Percentiles rank a stretch among this genome's conserved stretches.
phyloP scores from a whole-genome alignment of 2,797 vertebrate species.

The Schizopygopsis malacanthus region DNA sequence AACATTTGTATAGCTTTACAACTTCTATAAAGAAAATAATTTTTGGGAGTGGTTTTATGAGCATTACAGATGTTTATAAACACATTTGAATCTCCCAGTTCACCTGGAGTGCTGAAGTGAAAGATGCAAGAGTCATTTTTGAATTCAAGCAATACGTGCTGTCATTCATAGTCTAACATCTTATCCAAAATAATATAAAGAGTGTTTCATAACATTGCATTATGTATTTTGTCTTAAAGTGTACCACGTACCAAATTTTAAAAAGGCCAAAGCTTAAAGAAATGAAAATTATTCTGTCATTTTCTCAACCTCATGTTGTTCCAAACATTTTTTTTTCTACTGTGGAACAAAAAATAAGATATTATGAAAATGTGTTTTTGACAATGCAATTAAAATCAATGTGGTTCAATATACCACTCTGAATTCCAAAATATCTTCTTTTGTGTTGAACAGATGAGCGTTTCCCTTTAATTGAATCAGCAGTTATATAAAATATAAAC shows the following conservation, averaged over 20 bases:
- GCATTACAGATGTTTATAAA: slow-evolving; percentile 4
- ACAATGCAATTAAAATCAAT: no score
- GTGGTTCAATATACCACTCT: no score
- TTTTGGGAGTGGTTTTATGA: slow-evolving; percentile 6
- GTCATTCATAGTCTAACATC: neutral
- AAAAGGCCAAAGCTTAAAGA: neutral
- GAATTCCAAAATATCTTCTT: neutral
- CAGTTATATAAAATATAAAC: neutral
- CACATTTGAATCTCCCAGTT: slow-evolving; percentile 1
- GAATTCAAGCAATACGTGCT: neutral
- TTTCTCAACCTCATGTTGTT: neutral
- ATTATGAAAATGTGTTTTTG: no score
- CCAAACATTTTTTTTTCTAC: neutral
- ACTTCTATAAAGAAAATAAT: slow-evolving; percentile 3
- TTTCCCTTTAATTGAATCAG: neutral
- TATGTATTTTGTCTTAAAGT: neutral
- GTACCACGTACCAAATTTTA: neutral
- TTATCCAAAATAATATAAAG: neutral
- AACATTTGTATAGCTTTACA: neutral
- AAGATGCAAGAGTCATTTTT: neutral
- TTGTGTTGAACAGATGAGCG: neutral
- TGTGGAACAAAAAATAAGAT: neutral
- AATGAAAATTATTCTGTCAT: neutral
- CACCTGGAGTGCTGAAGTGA: neutral
- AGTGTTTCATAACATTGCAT: neutral